A percentile compares a stretch with the other conserved stretches of the same genome.
Conservation (phyloP, 2,797 vertebrate genomes). For the Ptychobarbus kaznakovi region DNA sequence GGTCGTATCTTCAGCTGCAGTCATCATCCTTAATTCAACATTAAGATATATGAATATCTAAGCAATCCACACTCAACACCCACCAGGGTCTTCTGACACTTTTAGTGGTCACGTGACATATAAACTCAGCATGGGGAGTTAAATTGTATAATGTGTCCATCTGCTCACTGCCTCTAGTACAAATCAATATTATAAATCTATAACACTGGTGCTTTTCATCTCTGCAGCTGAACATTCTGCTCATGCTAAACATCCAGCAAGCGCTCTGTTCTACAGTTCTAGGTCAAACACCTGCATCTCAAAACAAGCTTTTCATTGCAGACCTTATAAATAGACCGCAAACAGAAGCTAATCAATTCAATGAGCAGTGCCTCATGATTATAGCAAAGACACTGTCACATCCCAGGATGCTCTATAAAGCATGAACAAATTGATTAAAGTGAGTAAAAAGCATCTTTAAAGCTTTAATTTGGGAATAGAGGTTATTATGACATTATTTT, state of each 20-base stretch:
- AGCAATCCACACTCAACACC: background rate
- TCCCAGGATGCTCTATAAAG: background rate
- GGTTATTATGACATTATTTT: background rate
- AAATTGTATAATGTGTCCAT: slow-evolving; percentile 42
- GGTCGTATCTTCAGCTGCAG: background rate
- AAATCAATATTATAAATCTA: slow-evolving; percentile 47
- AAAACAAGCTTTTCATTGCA: slow-evolving; percentile 26
- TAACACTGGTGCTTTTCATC: slow-evolving; percentile 36
- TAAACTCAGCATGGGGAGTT: slow-evolving; percentile 3
- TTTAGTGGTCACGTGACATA: slow-evolving; percentile 25
- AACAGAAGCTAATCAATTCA: slow-evolving; percentile 50
- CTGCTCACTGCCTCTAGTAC: slow-evolving; percentile 20
- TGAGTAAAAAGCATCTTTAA: background rate
- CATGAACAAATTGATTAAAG: background rate
- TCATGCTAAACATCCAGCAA: slow-evolving; percentile 22
- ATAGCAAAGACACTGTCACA: slow-evolving; percentile 8
- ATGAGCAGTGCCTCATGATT: slow-evolving; percentile 44
- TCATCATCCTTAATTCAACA: background rate
- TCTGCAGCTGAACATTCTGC: slow-evolving; percentile 20
- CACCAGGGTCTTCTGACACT: background rate
- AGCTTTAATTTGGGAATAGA: background rate
- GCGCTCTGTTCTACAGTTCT: slow-evolving; percentile 11
- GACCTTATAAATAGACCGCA: slow-evolving; percentile 41
- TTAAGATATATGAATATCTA: background rate
- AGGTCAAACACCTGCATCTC: slow-evolving; percentile 44